Conservation (phyloP, 2,888 invertebrate genomes). For the Cryptus armator region DNA sequence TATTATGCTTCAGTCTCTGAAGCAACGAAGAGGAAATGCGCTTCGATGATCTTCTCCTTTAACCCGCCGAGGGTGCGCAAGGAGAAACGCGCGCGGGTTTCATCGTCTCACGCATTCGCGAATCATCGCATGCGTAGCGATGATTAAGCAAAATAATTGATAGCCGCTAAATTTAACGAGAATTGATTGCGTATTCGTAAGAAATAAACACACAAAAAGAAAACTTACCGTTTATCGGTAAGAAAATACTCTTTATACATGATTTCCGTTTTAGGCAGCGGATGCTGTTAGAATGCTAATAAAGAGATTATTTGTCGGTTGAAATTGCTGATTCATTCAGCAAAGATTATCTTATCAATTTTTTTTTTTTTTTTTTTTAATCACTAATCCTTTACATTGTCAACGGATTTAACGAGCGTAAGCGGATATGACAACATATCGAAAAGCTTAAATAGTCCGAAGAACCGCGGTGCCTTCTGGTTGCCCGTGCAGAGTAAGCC, state of each 20-base stretch:
- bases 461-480: background rate
- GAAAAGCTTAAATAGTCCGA: background rate
- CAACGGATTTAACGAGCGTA: background rate
- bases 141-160: too few species aligned
- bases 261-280: too few species aligned
- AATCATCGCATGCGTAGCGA: background rate
- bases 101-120: background rate
- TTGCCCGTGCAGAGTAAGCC: background rate
- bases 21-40: constrained; percentile 12
- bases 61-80: background rate
- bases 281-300: too few species aligned
- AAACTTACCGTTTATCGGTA: too few species aligned
- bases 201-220: too few species aligned
- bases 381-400: background rate
- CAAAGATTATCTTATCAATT: background rate
- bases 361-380: constrained; percentile 5
- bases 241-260: too few species aligned
- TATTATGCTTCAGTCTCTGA: background rate
- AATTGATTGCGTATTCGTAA: too few species aligned
- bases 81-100: background rate
- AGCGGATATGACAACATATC: background rate
- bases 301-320: too few species aligned
- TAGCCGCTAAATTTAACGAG: too few species aligned
- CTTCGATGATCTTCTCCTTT: constrained; percentile 17
- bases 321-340: too few species aligned